These are phyloP conservation scores for Plumapathes pennacea DNA, from an alignment of 92 coral and sea anemone species.

Conservation along the genomic window DNA sequence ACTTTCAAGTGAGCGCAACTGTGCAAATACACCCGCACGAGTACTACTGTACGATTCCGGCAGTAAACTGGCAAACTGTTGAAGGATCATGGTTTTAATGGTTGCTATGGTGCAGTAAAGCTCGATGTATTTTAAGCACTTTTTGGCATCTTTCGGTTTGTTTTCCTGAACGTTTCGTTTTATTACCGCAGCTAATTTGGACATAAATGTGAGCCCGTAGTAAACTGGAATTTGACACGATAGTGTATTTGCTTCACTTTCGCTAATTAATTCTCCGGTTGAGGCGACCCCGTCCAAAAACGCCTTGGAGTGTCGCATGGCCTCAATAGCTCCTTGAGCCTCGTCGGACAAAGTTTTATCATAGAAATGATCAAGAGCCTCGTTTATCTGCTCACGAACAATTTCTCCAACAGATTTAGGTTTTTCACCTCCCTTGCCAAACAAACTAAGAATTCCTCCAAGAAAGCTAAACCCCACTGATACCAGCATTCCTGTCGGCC, in stretches of 20 bases:
- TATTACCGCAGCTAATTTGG: constrained; percentile 23
- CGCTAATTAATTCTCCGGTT: constrained; percentile 7
- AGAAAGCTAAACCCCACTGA: constrained; percentile 26
- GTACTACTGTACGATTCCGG: constrained; percentile 10
- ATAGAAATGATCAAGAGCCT: constrained; percentile 9
- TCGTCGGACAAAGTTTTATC: constrained; percentile 15
- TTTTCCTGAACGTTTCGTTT: constrained; percentile 8
- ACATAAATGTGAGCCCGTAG: constrained; percentile 29
- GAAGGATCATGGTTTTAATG: constrained; percentile 30
- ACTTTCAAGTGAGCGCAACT: constrained; percentile 2
- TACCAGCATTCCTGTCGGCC: constrained; percentile 29
- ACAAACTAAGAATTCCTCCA: constrained; percentile 48
- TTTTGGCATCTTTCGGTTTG: constrained; percentile 2
- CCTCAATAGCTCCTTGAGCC: constrained; percentile 31
- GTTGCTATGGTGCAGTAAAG: constrained; percentile 27
- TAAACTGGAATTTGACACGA: constrained; percentile 37
- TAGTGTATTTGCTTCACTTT: constrained; percentile 17
- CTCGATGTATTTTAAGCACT: constrained; percentile 45
- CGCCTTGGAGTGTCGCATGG: constrained; percentile 30
- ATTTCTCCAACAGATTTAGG: constrained; percentile 18
- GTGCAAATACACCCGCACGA: constrained; percentile 26
- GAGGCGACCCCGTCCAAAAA: constrained; percentile 26
- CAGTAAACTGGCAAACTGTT: constrained; percentile 18
- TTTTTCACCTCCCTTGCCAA: constrained; percentile 38
- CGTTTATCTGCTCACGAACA: constrained; percentile 19